Conservation (phyloP, 2,888 invertebrate species). For the Lasioglossum leucozonium region DNA sequence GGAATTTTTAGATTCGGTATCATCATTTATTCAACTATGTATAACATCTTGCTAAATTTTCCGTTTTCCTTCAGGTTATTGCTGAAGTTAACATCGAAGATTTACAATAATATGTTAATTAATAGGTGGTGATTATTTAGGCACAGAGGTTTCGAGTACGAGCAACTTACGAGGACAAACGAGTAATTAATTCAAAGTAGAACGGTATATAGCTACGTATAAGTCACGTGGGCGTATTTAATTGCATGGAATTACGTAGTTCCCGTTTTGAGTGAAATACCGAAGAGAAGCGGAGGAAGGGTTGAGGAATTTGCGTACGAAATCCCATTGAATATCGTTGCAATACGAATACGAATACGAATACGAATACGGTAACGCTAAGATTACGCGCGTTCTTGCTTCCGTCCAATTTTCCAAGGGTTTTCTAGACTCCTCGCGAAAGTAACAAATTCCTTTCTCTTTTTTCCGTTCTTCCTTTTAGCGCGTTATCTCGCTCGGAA, state of each 20-base stretch:
- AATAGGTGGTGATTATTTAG: neutral
- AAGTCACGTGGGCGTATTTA: constrained; percentile 10
- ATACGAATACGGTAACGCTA: neutral
- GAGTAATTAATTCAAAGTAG: constrained; percentile 35
- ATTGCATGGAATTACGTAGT: constrained; percentile 17
- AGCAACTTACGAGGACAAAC: neutral
- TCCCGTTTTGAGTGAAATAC: constrained; percentile 19
- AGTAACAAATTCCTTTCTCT: constrained; percentile 54
- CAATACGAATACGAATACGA: constrained; percentile 19
- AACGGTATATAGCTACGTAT: neutral
- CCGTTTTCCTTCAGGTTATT: neutral
- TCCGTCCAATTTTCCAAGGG: constrained; percentile 56
- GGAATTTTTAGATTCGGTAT: neutral
- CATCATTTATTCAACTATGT: neutral
- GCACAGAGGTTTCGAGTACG: neutral
- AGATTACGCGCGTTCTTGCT: constrained; percentile 6
- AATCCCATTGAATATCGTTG: constrained; percentile 26
- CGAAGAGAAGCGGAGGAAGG: neutral
- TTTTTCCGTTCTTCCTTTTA: constrained; percentile 9
- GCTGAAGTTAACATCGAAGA: neutral
- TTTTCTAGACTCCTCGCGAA: constrained; percentile 44
- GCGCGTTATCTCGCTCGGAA: constrained; percentile 50
- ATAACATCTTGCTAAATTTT: neutral
- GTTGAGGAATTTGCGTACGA: constrained; percentile 26
- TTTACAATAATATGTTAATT: constrained; percentile 1